Evolutionary conservation across 1,140 invertebrate genomes (phyloP), one percentile per base, ranked within the genome.

Genomic region (Eubasilissa regina): DNA sequence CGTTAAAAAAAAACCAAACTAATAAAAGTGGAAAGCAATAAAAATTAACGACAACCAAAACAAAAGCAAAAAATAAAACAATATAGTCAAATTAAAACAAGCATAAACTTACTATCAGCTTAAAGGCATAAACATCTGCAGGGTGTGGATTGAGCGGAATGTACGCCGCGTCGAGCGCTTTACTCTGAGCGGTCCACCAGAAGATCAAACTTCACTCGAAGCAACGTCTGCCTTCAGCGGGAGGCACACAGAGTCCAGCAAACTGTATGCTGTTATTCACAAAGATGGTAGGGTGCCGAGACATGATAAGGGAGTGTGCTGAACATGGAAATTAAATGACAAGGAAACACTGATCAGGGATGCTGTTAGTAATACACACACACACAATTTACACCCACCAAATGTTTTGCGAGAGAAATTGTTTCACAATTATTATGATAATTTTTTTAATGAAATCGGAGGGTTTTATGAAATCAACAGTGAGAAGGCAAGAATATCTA

Each of bases 41-140:
- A 79, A 58, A 75, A 72, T 79, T 70, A 77, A 75, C 51, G 44
- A 81, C 78, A 80, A 84, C 84, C 80, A 79, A n/a, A 82, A 84
- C 85, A 77, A 74, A 78, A 83, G 80, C 74, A 77, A 77, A 81
- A 80, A 79, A 79, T 77, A 64, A 78, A 80, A 80, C 80, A 79
- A 82, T 84, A 85, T 85, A 79, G n/a, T n/a, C 60, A 84, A 70
- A 77, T 78, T 8, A 84, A 88, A 87, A 85, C 81, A 85, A 87
- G 80, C 82, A 73, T 76, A 60, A 88, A 89, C 88, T 89, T 87
- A 89, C 88, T 84, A 88, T 87, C 85, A 87, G 88, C 86, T 88
- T 89, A 88, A 89, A 88, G 87, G 87, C 87, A 88, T 87, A 85
- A 83, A 84, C 81, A 75, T 81, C 82, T 79, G 79, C 77, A 60